A percentile compares a stretch with the other conserved stretches of the same genome.
phyloP scores from a whole-genome alignment of 2,797 vertebrate genomes.

The Rallus crepitans region DNA sequence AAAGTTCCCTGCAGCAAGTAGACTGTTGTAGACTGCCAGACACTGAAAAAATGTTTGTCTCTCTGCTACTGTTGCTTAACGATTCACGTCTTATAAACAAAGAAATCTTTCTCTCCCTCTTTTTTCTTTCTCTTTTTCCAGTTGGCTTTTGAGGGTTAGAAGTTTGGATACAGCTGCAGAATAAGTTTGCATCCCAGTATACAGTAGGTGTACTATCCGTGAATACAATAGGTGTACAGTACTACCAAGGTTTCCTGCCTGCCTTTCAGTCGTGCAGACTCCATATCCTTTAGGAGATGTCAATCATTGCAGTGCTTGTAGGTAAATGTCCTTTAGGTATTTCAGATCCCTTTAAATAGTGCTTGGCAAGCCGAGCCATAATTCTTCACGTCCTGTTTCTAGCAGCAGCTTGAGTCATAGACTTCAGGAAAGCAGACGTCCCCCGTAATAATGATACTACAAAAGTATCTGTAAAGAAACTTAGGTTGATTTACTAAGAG shows the following conservation, averaged over 20 bases:
- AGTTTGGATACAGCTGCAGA: slow-evolving; percentile 67
- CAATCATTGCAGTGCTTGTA: not conserved
- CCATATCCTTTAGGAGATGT: slow-evolving; percentile 17
- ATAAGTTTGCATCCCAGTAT: slow-evolving; percentile 63
- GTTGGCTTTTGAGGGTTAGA: slow-evolving; percentile 25
- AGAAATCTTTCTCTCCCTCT: slow-evolving; percentile 58
- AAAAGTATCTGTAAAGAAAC: not conserved
- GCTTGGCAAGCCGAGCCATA: not conserved
- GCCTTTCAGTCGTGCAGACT: slow-evolving; percentile 33
- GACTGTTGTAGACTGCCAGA: slow-evolving; percentile 60
- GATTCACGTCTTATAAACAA: slow-evolving; percentile 70
- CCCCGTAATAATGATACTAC: not conserved
- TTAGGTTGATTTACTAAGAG: not conserved
- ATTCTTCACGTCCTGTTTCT: not conserved
- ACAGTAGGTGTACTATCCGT: slow-evolving; percentile 62
- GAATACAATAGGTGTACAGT: slow-evolving; percentile 74
- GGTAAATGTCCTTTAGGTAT: slow-evolving; percentile 46
- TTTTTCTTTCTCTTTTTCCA: slow-evolving; percentile 20
- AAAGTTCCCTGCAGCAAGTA: slow-evolving; percentile 49
- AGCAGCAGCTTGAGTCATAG: not conserved
- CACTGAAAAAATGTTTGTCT: slow-evolving; percentile 60
- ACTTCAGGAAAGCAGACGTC: not conserved
- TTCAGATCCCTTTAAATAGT: not conserved
- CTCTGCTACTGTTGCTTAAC: slow-evolving; percentile 70
- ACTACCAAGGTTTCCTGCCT: slow-evolving; percentile 57